Conservation (phyloP, 2,888 invertebrate genomes). For the Drosophila ezoana region DNA sequence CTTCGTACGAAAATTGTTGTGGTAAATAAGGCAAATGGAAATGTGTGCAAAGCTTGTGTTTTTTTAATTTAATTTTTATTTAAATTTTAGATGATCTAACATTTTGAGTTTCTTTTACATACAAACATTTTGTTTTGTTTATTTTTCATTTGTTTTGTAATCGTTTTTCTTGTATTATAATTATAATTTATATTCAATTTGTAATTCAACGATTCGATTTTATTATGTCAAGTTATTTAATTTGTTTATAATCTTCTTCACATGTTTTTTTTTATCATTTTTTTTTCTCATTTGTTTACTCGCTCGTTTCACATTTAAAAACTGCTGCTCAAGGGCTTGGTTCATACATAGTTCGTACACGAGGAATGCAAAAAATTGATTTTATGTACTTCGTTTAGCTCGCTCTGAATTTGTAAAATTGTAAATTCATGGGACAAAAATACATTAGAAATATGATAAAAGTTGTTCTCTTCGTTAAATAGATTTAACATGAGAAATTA, state of each 20-base stretch:
- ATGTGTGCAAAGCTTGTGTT: constrained; percentile 21
- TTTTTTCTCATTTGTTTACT: constrained; percentile 32
- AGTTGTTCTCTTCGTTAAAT: not conserved
- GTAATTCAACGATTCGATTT: constrained; percentile 77
- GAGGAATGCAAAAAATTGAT: constrained; percentile 40
- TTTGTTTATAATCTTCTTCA: constrained; percentile 16
- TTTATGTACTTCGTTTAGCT: constrained; percentile 11
- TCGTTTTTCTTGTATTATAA: constrained; percentile 47
- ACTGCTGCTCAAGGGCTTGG: constrained; percentile 59
- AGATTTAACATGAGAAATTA: constrained; percentile 31
- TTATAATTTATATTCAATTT: constrained; percentile 68
- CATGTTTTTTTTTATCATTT: not conserved
- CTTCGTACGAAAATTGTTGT: not conserved
- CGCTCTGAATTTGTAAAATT: constrained; percentile 16
- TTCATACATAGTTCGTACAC: constrained; percentile 43
- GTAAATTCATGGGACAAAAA: constrained; percentile 31
- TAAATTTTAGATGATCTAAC: constrained; percentile 84
- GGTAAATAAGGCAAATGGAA: not conserved
- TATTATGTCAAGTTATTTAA: constrained; percentile 31
- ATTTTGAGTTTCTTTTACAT: constrained; percentile 83
- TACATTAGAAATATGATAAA: constrained; percentile 15
- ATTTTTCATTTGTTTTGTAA: constrained; percentile 39
- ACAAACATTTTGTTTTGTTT: constrained; percentile 78
- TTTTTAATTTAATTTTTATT: constrained; percentile 79
- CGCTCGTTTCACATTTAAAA: constrained; percentile 61